Percentiles rank a stretch among this genome's conserved stretches.
Evolutionary conservation across 2,797 vertebrate genomes (phyloP).

Genomic region (Dendrocincla fuliginosa): DNA sequence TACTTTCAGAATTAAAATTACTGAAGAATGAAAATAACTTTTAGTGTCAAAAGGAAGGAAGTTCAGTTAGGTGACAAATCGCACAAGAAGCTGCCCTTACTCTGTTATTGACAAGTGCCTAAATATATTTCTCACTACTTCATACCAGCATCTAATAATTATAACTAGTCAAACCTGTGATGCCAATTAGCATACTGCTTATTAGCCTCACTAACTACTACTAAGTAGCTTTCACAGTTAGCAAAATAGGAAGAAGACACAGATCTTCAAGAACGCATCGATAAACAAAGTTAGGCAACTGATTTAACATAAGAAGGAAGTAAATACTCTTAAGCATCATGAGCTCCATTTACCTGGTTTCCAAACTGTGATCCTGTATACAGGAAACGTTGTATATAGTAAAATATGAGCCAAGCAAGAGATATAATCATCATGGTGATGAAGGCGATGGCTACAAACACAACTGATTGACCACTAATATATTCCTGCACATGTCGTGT

Average conservation of each 20-base stretch:
- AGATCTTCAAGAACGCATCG: background rate
- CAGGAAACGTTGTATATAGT: slow-evolving; percentile 82
- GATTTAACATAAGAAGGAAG: background rate
- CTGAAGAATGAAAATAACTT: background rate
- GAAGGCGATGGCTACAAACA: slow-evolving; percentile 82
- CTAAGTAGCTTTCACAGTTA: background rate
- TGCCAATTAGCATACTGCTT: background rate
- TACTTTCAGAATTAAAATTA: background rate
- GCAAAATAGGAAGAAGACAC: background rate
- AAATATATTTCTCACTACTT: background rate
- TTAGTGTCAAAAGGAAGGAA: background rate
- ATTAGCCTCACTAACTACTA: background rate
- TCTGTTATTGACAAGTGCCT: background rate
- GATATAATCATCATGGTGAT: slow-evolving; percentile 85
- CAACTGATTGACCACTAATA: slow-evolving; percentile 79
- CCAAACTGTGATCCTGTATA: slow-evolving; percentile 79
- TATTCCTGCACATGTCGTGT: slow-evolving; percentile 77
- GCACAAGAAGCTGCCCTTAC: background rate
- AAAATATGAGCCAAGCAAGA: slow-evolving; percentile 82
- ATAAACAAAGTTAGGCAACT: background rate
- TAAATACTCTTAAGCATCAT: background rate
- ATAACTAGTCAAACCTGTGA: background rate
- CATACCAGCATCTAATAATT: background rate
- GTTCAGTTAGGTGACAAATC: slow-evolving; percentile 7
- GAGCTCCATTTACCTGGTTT: slow-evolving; percentile 77